A percentile compares a stretch with the other conserved stretches of the same genome.
These are phyloP conservation scores for Crossocerus cetratus DNA, from an alignment of 2,888 invertebrate genomes.

Conservation along the genomic window DNA sequence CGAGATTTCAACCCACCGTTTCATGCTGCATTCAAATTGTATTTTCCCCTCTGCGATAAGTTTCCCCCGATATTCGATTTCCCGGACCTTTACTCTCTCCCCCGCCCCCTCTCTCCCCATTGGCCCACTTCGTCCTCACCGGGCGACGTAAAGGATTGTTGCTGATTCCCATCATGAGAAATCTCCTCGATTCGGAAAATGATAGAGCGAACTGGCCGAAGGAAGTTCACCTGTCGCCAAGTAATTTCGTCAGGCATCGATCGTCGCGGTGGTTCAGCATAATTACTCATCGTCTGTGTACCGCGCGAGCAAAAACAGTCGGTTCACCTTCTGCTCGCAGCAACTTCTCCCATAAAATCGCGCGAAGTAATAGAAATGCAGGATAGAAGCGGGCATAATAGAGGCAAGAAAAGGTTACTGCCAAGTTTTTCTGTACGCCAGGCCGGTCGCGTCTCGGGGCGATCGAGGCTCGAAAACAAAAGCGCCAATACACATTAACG, in stretches of 20 bases:
- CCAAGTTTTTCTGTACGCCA: conserved; percentile 26
- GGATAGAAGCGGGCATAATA: conserved; percentile 46
- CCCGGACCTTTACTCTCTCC: background rate
- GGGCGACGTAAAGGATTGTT: background rate
- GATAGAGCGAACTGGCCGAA: background rate
- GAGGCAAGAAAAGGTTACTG: conserved; percentile 26
- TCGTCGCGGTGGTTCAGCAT: conserved; percentile 27
- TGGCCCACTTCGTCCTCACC: background rate
- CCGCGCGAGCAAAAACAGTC: conserved; percentile 42
- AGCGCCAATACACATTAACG: background rate
- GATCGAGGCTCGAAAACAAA: conserved; percentile 2
- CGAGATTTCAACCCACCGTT: conserved; percentile 37
- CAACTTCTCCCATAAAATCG: background rate
- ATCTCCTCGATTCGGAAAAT: background rate
- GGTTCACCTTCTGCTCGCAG: background rate
- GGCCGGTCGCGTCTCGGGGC: conserved; percentile 4
- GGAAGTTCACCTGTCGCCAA: background rate
- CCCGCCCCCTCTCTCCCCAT: background rate
- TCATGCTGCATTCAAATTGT: conserved; percentile 64
- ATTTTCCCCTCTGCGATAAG: conserved; percentile 51
- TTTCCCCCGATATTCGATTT: conserved; percentile 47
- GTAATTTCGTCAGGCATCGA: conserved; percentile 5
- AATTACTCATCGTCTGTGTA: conserved; percentile 57
- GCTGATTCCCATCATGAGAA: background rate
- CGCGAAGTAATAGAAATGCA: conserved; percentile 12